Evolutionary conservation across 2,888 invertebrate species (phyloP), one percentile per base, ranked within the genome.

Genomic region (Lutraria lutraria): DNA sequence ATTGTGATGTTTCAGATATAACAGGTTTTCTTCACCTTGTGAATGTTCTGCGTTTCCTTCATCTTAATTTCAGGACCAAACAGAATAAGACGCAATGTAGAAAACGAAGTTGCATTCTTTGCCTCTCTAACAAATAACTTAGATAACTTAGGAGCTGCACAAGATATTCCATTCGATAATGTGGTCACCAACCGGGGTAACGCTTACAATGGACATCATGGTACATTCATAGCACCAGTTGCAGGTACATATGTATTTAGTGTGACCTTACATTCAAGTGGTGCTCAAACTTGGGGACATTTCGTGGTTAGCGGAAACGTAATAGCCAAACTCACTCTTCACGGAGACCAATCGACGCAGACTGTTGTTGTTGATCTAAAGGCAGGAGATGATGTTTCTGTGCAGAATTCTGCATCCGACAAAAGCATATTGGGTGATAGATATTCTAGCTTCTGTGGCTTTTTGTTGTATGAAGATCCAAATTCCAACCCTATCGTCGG

Each of bases 191-290:
- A 86, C 54, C n/a, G 81, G 21, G 86, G 86, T 16, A 81, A 81
- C 53, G 81, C 72, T 52, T 86, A 82, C 82, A 86, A 86, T 25
- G 82, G 86, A 68, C 81, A 82, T 31, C 86, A 86, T 86, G 86
- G 86, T n/a, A 82, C 56, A 15, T 86, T 86, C 43, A 29, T 86
- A 8, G 86, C 86, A 13, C 86, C 86, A 72, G 82, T 86, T 52
- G 52, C 81, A 10, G 86, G 86, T 6, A 82, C 82, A 6, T 86
- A 86, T 34, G 86, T 86, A 15, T 82, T 86, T 43, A 31, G 29
- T 19, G 72, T 72, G 31, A 72, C 72, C 10, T 31, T 72, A 29
- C 15, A 29, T 15, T 13, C 29, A 16, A 16, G n/a, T n/a, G 63
- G 63, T 12, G 12, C 13, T 2, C 12, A n/a, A 10, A 72, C 72